These are phyloP conservation scores for Brachionus rubens DNA, from an alignment of 1,140 invertebrate species.

Conservation along the genomic window DNA sequence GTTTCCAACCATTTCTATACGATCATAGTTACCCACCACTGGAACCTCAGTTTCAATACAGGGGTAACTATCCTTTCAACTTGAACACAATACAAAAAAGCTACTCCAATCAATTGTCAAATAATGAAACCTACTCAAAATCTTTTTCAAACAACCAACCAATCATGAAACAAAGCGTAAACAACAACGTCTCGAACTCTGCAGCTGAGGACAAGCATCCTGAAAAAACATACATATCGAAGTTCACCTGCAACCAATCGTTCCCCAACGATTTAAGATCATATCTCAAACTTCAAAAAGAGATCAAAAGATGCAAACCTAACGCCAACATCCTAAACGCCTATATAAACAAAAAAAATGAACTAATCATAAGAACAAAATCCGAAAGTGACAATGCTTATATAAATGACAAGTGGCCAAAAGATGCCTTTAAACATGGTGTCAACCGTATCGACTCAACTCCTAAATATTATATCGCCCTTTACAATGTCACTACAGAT, in stretches of 20 bases:
- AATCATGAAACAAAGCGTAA: not conserved
- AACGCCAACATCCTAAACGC: not conserved
- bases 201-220: not conserved
- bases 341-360: conserved; percentile 25
- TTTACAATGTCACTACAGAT: not conserved
- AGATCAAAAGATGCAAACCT: not conserved
- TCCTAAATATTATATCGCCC: not conserved
- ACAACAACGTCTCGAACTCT: not conserved
- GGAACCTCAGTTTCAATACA: not conserved
- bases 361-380: not conserved
- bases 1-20: not conserved
- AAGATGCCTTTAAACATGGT: not conserved
- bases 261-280: not conserved
- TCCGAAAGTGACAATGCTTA: not conserved
- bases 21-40: not conserved
- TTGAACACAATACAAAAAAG: not conserved
- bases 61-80: not conserved
- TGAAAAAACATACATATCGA: conserved; percentile 8
- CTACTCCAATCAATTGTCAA: not conserved
- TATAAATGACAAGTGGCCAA: not conserved
- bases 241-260: not conserved
- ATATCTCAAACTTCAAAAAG: not conserved
- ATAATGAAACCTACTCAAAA: not conserved
- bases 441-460: not conserved
- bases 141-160: not conserved